These are phyloP conservation scores for Clostera curtula DNA, from an alignment of 2,888 invertebrate genomes.

Conservation along the genomic window DNA sequence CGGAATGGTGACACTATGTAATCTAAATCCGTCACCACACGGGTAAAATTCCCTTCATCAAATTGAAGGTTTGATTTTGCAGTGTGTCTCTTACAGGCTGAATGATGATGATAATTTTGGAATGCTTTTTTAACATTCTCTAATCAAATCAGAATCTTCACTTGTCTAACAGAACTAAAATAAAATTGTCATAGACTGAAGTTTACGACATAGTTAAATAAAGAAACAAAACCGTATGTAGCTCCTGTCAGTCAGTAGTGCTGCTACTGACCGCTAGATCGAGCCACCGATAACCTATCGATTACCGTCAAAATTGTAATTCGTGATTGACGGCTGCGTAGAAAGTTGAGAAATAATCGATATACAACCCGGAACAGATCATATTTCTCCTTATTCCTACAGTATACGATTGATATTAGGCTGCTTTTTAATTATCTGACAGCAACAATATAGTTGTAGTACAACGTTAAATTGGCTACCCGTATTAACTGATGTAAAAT, in stretches of 20 bases:
- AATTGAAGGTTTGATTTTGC: too few species aligned
- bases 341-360: conserved; percentile 34
- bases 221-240: conserved; percentile 12
- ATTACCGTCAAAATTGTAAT: conserved; percentile 44
- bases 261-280: conserved; percentile 55
- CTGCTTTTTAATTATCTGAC: conserved; percentile 7
- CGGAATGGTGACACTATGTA: too few species aligned
- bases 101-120: too few species aligned
- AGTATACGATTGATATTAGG: conserved; percentile 28
- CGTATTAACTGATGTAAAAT: conserved; percentile 43
- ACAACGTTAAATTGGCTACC: conserved; percentile 40
- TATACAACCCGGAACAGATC: conserved; percentile 4
- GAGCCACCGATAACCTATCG: conserved; percentile 52
- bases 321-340: conserved; percentile 54
- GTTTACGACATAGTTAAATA: conserved; percentile 7
- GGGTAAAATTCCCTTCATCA: too few species aligned
- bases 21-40: too few species aligned
- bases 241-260: conserved; percentile 29
- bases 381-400: conserved; percentile 11
- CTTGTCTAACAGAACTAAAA: too few species aligned
- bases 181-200: too few species aligned
- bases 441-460: conserved; percentile 16
- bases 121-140: too few species aligned
- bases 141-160: too few species aligned
- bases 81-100: too few species aligned